Evolutionary conservation across 2,113 vertebrate genomes (phyloP).

Genomic region (Regulus satrapa): DNA sequence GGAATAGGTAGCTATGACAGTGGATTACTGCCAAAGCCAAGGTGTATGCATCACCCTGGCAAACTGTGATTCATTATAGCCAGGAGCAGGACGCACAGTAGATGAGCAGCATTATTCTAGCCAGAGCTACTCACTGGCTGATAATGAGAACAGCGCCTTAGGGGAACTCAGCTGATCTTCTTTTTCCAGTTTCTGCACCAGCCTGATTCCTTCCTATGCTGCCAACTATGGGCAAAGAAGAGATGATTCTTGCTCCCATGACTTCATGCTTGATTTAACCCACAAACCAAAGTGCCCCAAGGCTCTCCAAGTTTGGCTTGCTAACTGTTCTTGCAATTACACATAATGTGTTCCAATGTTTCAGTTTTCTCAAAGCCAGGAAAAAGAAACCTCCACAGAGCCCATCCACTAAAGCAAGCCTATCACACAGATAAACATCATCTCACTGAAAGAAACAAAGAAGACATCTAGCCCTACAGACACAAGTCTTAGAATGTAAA

Average conservation of each 20-base stretch:
- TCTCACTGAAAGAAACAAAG: neutral
- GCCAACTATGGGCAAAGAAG: neutral
- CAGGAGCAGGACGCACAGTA: neutral
- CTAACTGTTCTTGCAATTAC: constrained; percentile 1
- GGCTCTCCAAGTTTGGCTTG: neutral
- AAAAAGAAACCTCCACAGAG: neutral
- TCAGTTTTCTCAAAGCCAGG: neutral
- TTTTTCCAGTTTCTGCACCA: constrained; percentile 30
- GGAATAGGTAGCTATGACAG: neutral
- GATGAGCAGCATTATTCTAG: constrained; percentile 12
- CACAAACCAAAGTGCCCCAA: neutral
- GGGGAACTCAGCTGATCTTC: constrained; percentile 11
- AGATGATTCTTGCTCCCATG: neutral
- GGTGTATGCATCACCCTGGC: neutral
- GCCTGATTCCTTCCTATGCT: neutral
- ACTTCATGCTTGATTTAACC: constrained; percentile 35
- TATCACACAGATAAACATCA: neutral
- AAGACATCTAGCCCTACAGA: neutral
- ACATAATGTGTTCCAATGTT: neutral
- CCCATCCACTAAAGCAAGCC: neutral
- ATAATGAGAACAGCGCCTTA: constrained; percentile 31
- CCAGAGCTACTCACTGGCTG: constrained; percentile 2
- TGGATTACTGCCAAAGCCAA: constrained; percentile 26
- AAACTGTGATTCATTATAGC: constrained; percentile 36
- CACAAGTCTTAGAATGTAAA: neutral